phyloP scores from a whole-genome alignment of 2,113 vertebrate species.

The Xiphophorus maculatus region DNA sequence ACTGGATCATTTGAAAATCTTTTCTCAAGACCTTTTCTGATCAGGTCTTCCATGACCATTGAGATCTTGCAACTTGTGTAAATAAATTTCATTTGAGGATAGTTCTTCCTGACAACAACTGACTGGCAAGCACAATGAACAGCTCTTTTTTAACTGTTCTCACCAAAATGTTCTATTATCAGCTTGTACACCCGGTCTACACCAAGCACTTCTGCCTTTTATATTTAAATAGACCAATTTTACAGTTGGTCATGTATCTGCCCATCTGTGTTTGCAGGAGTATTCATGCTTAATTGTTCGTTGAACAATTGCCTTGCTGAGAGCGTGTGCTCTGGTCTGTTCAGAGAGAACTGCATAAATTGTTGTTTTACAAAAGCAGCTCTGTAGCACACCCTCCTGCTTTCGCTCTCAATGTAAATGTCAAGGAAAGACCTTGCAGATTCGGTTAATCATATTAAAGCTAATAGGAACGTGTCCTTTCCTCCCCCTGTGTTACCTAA shows the following conservation, averaged over 20 bases:
- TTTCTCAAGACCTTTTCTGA: not conserved
- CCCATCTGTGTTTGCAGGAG: not conserved
- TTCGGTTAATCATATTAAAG: conserved; percentile 42
- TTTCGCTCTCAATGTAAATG: conserved; percentile 42
- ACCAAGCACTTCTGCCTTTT: not conserved
- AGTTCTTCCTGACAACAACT: not conserved
- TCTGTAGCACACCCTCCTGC: not conserved
- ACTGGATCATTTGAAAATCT: not conserved
- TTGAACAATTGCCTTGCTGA: not conserved
- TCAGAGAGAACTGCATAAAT: not conserved
- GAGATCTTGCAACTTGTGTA: not conserved
- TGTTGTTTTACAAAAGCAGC: not conserved
- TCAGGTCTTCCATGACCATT: not conserved
- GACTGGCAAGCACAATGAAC: not conserved
- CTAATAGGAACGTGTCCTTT: conserved; percentile 26
- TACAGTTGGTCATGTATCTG: not conserved
- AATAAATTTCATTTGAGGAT: not conserved
- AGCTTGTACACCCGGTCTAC: not conserved
- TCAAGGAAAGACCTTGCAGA: conserved; percentile 50
- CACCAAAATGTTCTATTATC: not conserved
- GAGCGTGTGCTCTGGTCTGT: not conserved
- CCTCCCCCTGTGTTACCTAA: conserved; percentile 45
- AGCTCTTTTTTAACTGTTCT: not conserved
- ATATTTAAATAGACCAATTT: not conserved
- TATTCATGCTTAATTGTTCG: not conserved